Conservation (phyloP, 2,113 vertebrate species). For the Melanerpes aurifrons region DNA sequence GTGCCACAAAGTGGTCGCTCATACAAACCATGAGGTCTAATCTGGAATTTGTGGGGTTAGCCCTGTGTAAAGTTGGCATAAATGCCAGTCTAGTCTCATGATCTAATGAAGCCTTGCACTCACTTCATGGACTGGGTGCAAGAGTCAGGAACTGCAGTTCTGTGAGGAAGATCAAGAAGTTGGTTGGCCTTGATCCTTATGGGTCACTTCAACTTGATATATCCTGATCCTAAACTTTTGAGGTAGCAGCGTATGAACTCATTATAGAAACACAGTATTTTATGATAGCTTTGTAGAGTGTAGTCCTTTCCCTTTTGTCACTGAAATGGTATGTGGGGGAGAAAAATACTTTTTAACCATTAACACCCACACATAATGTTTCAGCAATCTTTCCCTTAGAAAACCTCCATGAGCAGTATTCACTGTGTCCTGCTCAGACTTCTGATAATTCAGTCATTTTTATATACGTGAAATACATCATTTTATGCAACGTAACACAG, state of each 20-base stretch:
- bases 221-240: not conserved
- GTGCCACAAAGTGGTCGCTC: not conserved
- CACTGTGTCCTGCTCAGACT: not conserved
- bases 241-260: not conserved
- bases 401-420: not conserved
- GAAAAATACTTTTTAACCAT: conserved; percentile 26
- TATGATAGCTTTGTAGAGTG: not conserved
- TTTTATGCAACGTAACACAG: not conserved
- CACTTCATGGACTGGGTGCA: not conserved
- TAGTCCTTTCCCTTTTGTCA: not conserved
- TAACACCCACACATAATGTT: conserved; percentile 3
- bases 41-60: not conserved
- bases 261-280: not conserved
- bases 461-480: not conserved
- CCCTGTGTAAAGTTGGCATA: not conserved
- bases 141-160: not conserved
- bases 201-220: not conserved
- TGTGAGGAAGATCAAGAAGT: not conserved
- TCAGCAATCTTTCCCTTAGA: not conserved
- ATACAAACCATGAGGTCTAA: not conserved
- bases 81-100: not conserved
- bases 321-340: not conserved
- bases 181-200: not conserved
- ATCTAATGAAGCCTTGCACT: not conserved
- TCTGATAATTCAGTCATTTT: not conserved